A percentile compares a stretch with the other conserved stretches of the same genome.
phyloP scores from a whole-genome alignment of 2,888 invertebrate genomes.

The Deilephila elpenor region DNA sequence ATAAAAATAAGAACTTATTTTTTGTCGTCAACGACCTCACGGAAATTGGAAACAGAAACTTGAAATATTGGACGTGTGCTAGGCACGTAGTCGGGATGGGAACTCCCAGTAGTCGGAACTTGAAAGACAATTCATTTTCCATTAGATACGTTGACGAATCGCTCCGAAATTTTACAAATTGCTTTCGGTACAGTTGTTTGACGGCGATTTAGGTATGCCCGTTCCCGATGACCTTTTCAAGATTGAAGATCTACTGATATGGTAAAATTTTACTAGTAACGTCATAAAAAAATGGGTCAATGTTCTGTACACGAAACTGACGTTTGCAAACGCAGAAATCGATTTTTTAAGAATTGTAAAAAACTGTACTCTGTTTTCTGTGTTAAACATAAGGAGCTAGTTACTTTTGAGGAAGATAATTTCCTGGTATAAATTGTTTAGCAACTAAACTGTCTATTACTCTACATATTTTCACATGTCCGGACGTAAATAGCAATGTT shows the following conservation, averaged over 20 bases:
- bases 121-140: slow-evolving; percentile 16
- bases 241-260: neutral
- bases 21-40: slow-evolving; percentile 35
- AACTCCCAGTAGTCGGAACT: neutral
- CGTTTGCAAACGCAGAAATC: too few species aligned
- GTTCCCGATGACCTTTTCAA: neutral
- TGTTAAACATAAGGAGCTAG: too few species aligned
- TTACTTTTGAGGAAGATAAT: too few species aligned
- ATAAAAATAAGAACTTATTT: slow-evolving; percentile 30
- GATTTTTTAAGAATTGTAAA: too few species aligned
- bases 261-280: too few species aligned
- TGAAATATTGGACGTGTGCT: slow-evolving; percentile 35
- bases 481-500: too few species aligned
- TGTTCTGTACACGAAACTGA: too few species aligned
- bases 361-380: too few species aligned
- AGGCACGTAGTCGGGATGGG: neutral
- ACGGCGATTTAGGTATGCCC: neutral
- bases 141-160: neutral
- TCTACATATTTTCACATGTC: too few species aligned
- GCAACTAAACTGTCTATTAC: too few species aligned
- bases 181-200: slow-evolving; percentile 1
- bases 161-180: neutral
- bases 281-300: too few species aligned
- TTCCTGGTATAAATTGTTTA: too few species aligned
- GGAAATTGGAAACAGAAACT: slow-evolving; percentile 9